Percentiles rank a stretch among this genome's conserved stretches.
Evolutionary conservation across 2,888 invertebrate genomes (phyloP).

Genomic region (Panopea generosa): DNA sequence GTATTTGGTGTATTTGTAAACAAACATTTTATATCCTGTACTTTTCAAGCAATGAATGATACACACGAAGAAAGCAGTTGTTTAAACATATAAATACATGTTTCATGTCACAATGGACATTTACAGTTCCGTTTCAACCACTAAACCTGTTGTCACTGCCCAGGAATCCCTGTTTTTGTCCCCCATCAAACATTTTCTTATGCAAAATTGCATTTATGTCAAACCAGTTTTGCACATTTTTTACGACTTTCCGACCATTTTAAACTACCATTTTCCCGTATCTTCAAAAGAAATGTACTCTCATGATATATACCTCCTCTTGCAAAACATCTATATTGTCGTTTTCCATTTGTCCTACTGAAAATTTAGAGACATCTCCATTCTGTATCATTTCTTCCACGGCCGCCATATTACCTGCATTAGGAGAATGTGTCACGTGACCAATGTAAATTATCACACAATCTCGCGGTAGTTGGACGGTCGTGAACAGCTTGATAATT

Average conservation of each 20-base stretch:
- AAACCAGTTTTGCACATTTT: conserved; percentile 2
- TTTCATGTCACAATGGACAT: too few species aligned
- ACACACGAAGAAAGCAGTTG: too few species aligned
- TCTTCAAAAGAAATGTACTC: background rate
- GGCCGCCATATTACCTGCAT: conserved; percentile 82
- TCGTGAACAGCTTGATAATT: conserved; percentile 28
- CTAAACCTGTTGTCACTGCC: too few species aligned
- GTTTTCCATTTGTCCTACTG: conserved; percentile 72
- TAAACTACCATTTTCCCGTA: background rate
- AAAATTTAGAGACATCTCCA: conserved; percentile 78
- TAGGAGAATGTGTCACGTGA: conserved; percentile 80
- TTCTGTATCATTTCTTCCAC: conserved; percentile 76
- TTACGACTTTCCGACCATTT: background rate
- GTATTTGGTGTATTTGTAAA: too few species aligned
- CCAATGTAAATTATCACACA: conserved; percentile 77
- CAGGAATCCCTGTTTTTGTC: too few species aligned
- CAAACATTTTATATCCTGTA: too few species aligned
- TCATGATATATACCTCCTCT: conserved; percentile 73
- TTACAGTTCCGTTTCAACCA: too few species aligned
- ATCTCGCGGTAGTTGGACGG: conserved; percentile 71
- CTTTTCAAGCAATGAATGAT: too few species aligned
- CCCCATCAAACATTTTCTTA: too few species aligned
- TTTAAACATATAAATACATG: too few species aligned
- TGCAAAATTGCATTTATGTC: background rate
- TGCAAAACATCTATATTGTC: conserved; percentile 73